Base-by-base conservation (phyloP, 2,113 vertebrate species). In the Notarius quadriscutis region DNA sequence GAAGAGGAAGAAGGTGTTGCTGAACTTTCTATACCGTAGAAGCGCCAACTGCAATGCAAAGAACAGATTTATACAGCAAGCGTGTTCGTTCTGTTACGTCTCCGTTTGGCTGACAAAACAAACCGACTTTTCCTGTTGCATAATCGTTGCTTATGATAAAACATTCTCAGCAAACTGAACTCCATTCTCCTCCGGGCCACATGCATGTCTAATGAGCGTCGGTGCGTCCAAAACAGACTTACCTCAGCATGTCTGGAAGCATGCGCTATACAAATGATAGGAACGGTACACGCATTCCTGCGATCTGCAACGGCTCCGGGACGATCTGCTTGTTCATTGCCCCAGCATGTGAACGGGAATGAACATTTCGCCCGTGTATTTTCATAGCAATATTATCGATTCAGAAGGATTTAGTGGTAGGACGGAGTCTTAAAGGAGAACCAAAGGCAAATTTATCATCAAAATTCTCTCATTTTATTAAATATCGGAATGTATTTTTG, bases 321-420 rank as follows among this genome's bases (percentile, higher is more conserved):
- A 87, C 91, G 81, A 92, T 81, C 88, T 85, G 81, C 87, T 89
- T 55, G 84, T 87, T 92, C 41, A 91, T 91, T 55, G 80, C 74
- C 53, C 83, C 67, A 72, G 81, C 67, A 84, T 50, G 88, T 84
- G 81, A 87, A 90, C 75, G 91, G 80, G 92, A 88, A 89, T 81
- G 84, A 0, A 75, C 25, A 92, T 93, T 93, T 92, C 2, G 34
- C 3, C 2, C 34, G 34, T 41, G 34, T 41, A 41, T 41, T 41
- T 41, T 41, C 34, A 41, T 3, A 41, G 34, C 34, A 41, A 41
- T 3, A 41, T 41, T 41, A 41, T 41, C 34, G 34, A 41, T 41
- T 41, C 2, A 41, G 34, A 41, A 41, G 34, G 34, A 34, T 34
- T 1, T 34, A 34, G 34, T 34, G 34, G 34, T 34, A 34, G 34